Conservation (phyloP, 2,888 invertebrate species). For the Herminia tarsipennalis region DNA sequence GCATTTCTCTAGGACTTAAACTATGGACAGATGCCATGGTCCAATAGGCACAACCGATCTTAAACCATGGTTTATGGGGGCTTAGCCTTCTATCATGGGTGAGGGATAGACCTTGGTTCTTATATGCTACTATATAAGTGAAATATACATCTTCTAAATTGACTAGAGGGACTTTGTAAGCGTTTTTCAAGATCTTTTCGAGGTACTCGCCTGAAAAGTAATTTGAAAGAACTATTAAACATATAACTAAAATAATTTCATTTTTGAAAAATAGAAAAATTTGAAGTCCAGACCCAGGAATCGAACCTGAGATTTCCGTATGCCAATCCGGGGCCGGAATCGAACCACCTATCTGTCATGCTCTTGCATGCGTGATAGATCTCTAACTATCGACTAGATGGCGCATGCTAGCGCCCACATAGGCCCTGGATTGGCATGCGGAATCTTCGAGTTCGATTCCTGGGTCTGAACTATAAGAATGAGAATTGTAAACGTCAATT, state of each 20-base stretch:
- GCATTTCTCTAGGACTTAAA: conserved; percentile 3
- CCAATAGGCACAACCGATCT: conserved; percentile 3
- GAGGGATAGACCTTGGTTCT: neutral
- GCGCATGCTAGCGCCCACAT: no score
- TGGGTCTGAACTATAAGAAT: no score
- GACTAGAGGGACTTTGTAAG: conserved; percentile 85
- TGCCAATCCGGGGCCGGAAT: no score
- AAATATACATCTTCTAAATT: conserved; percentile 90
- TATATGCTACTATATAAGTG: conserved; percentile 88
- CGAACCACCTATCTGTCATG: no score
- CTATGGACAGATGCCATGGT: conserved; percentile 1
- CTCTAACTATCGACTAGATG: no score
- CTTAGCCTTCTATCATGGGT: neutral
- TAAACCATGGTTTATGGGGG: conserved; percentile 5
- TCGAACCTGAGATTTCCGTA: no score
- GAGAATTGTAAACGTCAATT: no score
- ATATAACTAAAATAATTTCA: neutral
- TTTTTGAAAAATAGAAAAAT: no score
- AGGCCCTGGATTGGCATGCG: no score
- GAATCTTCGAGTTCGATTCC: no score
- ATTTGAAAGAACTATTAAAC: neutral
- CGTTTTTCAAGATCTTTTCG: conserved; percentile 76
- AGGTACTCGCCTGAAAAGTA: conserved; percentile 67
- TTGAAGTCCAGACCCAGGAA: no score
- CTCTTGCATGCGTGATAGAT: no score